Base-by-base conservation (phyloP, 2,888 invertebrate species). In the Eilema caniola region DNA sequence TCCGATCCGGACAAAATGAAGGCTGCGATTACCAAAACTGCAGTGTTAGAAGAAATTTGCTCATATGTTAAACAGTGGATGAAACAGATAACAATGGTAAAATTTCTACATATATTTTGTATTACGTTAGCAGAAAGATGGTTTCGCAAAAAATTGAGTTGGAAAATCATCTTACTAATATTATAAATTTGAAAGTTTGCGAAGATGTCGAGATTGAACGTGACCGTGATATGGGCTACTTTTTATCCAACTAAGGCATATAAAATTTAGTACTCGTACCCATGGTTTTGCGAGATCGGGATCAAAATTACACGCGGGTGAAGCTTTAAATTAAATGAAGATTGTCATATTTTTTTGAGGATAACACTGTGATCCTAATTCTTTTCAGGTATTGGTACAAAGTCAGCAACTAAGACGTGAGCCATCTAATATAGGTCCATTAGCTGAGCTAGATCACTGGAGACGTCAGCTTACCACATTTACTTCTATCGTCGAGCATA, bases 381-480 rank as follows among this genome's bases (percentile, higher is more conserved):
- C 2, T 0, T 71, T 33, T 59, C 71, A 97, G 97, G 96, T 97
- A 2, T 88, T 98, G 68, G 97, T 97, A 0, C 97, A 97, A 90
- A 97, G 97, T 85, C 97, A 97, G 83, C 98, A 98, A 89, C 95
- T 98, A 74, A 96, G 98, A 71, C 96, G 97, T 53, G 98, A 98
- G 90, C 96, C 97, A 0, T 97, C 98, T 79, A 97, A 97, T 86
- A 97, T 97, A 66, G 98, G 98, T 0, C 98, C 98, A 0, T 88
- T 97, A 0, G 97, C 97, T 0, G 98, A 98, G 92, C 93, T 98
- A 57, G 97, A 97, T 60, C 97, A 98, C 88, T 99, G 98, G 98
- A 96, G 97, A 33, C 95, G 97, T 67, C 96, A 97, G 83, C 95
- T 98, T 63, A 97, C 97, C 0, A 96, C 97, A 64, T 98, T 98